phyloP scores from a whole-genome alignment of 2,888 invertebrate genomes.

The Tryphoninae sp. region DNA sequence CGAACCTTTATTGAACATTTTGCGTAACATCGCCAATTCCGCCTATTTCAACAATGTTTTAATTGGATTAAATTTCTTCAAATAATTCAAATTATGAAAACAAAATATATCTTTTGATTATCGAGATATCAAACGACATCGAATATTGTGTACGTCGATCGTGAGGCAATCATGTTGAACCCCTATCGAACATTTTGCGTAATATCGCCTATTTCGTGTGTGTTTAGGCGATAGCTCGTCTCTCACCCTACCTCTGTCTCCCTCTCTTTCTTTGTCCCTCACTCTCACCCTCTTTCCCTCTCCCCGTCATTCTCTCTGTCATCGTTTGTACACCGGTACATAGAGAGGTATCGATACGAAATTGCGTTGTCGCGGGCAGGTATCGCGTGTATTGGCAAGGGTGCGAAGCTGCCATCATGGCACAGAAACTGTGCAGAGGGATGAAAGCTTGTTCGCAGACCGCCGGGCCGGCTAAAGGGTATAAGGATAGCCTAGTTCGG shows the following conservation, averaged over 20 bases:
- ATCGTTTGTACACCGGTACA: slow-evolving; percentile 1
- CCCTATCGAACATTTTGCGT: background rate
- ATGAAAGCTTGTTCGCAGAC: background rate
- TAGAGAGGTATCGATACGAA: slow-evolving; percentile 22
- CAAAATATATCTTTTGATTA: too few relatives aligned
- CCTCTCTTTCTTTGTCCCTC: background rate
- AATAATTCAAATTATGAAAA: too few relatives aligned
- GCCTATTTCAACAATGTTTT: too few relatives aligned
- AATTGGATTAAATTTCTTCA: too few relatives aligned
- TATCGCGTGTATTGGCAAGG: slow-evolving; percentile 32
- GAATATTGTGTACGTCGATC: too few relatives aligned
- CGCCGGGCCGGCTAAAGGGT: slow-evolving; percentile 21
- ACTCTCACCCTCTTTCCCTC: background rate
- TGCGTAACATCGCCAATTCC: background rate
- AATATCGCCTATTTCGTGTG: slow-evolving; percentile 6
- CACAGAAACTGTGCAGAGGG: background rate
- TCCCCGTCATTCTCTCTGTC: slow-evolving; percentile 7
- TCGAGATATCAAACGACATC: too few relatives aligned
- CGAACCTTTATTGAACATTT: background rate
- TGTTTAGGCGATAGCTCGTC: slow-evolving; percentile 3
- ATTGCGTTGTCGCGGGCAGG: slow-evolving; percentile 43
- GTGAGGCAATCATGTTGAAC: background rate
- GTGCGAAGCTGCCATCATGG: slow-evolving; percentile 2
- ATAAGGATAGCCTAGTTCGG: slow-evolving; percentile 10
- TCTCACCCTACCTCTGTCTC: background rate